These are phyloP conservation scores for Callionymus lyra DNA, from an alignment of 2,113 vertebrate species.

Conservation along the genomic window DNA sequence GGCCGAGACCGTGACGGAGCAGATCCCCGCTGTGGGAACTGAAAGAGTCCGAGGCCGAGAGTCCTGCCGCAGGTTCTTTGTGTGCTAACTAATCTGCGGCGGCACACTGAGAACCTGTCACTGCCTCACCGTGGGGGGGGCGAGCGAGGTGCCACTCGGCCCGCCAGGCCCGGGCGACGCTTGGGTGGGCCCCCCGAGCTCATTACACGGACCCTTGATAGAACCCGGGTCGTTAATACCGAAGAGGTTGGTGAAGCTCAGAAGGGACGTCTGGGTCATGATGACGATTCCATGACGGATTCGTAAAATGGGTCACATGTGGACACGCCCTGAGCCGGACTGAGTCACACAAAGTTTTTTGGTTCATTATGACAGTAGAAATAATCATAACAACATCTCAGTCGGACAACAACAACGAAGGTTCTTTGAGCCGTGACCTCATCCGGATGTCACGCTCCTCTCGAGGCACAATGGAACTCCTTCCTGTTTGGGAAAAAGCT, in stretches of 20 bases:
- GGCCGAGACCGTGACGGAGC: conserved; percentile 19
- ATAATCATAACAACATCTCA: too few relatives aligned
- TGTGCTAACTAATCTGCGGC: conserved; percentile 62
- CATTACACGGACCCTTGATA: conserved; percentile 1
- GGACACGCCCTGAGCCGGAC: too few relatives aligned
- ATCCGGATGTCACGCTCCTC: conserved; percentile 67
- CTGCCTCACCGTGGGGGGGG: conserved; percentile 34
- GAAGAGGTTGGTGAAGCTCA: too few relatives aligned
- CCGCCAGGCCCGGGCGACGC: conserved; percentile 12
- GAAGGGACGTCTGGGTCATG: too few relatives aligned
- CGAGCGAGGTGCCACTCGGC: conserved; percentile 24
- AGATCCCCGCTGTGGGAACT: conserved; percentile 27
- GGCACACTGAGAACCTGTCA: conserved; percentile 41
- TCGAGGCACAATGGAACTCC: conserved; percentile 65
- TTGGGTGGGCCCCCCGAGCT: conserved; percentile 30
- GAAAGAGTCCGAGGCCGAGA: conserved; percentile 17
- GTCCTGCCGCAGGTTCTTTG: conserved; percentile 49
- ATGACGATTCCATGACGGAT: too few relatives aligned
- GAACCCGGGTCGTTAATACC: too few relatives aligned
- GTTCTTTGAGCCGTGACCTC: conserved; percentile 59
- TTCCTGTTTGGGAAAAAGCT: conserved; percentile 70
- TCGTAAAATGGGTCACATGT: too few relatives aligned
- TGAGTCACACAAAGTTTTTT: too few relatives aligned
- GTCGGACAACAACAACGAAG: too few relatives aligned
- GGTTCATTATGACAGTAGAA: too few relatives aligned